These are phyloP conservation scores for Lethrus apterus DNA, from an alignment of 1,140 invertebrate genomes.

Conservation along the genomic window DNA sequence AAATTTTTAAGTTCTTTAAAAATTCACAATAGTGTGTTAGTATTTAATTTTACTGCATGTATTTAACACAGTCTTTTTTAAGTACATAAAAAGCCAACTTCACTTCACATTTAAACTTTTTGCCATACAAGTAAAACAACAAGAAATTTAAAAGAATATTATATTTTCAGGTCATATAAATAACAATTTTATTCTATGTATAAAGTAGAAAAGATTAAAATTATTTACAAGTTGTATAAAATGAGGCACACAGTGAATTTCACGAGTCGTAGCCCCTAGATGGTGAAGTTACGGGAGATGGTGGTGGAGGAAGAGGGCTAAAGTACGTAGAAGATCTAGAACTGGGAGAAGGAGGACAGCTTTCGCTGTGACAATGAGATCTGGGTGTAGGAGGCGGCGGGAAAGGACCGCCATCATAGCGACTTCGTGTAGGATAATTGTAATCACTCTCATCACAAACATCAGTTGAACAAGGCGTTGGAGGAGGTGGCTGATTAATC, in stretches of 20 bases:
- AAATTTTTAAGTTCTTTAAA: too few relatives aligned
- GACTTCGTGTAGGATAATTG: constrained; percentile 50
- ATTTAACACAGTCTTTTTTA: too few relatives aligned
- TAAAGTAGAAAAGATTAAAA: constrained; percentile 8
- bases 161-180: constrained; percentile 6
- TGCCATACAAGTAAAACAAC: too few relatives aligned
- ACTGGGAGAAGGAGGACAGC: constrained; percentile 71
- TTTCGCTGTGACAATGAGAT: constrained; percentile 66
- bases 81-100: too few relatives aligned
- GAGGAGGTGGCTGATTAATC: constrained; percentile 80
- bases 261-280: constrained; percentile 38
- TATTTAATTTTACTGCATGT: too few relatives aligned
- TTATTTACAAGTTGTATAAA: constrained; percentile 12
- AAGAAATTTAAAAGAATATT: constrained; percentile 14
- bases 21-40: too few relatives aligned
- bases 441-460: constrained; percentile 84
- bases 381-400: constrained; percentile 79
- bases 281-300: constrained; percentile 59
- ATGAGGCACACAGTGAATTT: constrained; percentile 12
- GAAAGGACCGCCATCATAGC: constrained; percentile 59
- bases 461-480: constrained; percentile 90
- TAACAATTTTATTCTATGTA: constrained; percentile 12
- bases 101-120: too few relatives aligned
- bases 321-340: constrained; percentile 69
- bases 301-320: constrained; percentile 62